Conservation (phyloP, 2,113 vertebrate species). For the Myxocyprinus asiaticus region DNA sequence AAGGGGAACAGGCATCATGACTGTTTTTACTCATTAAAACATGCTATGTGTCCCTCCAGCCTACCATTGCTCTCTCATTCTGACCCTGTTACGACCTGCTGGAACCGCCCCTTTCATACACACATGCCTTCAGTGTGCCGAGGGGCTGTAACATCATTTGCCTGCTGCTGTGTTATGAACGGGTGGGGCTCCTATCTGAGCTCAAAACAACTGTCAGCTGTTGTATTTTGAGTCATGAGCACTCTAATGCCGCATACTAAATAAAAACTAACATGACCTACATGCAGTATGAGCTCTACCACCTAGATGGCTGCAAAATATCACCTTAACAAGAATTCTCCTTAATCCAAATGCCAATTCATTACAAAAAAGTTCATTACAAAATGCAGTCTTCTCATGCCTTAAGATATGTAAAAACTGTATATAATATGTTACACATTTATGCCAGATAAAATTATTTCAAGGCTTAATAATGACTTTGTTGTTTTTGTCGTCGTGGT, state of each 20-base stretch:
- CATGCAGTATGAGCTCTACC: background rate
- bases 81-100: slow-evolving; percentile 59
- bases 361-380: too few relatives aligned
- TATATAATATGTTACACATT: background rate
- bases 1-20: background rate
- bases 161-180: slow-evolving; percentile 45
- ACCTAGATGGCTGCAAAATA: background rate
- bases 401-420: too few relatives aligned
- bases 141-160: slow-evolving; percentile 62
- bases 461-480: background rate
- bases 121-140: slow-evolving; percentile 45
- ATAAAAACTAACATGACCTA: slow-evolving; percentile 18
- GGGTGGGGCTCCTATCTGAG: slow-evolving; percentile 34
- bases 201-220: slow-evolving; percentile 56
- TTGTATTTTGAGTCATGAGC: slow-evolving; percentile 29
- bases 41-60: background rate
- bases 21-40: background rate
- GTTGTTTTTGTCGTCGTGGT: too few relatives aligned
- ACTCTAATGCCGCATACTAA: slow-evolving; percentile 28
- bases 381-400: too few relatives aligned
- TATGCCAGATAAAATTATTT: background rate
- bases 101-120: slow-evolving; percentile 17
- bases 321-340: too few relatives aligned
- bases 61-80: background rate
- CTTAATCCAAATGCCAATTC: too few relatives aligned